These are phyloP conservation scores for Exaiptasia diaphana DNA, from an alignment of 64 coral and sea anemone species.

Conservation along the genomic window DNA sequence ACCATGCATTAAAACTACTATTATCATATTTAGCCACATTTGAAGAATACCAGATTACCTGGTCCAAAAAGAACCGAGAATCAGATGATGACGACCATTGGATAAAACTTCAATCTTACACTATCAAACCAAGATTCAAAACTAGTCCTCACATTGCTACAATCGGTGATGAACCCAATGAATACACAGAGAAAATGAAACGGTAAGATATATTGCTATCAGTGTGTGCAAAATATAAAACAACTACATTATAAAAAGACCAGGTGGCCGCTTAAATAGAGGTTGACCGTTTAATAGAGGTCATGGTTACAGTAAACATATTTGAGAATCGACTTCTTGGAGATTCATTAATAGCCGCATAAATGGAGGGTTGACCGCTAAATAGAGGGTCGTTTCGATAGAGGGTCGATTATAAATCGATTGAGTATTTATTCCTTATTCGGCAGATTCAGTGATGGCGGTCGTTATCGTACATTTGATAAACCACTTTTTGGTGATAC, in stretches of 20 bases:
- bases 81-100: background rate
- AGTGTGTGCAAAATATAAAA: background rate
- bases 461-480: slow-evolving; percentile 59
- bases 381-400: too few species aligned
- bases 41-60: slow-evolving; percentile 60
- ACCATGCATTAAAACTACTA: too few species aligned
- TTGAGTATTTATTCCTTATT: too few species aligned
- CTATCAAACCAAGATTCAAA: slow-evolving; percentile 1
- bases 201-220: background rate
- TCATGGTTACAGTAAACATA: too few species aligned
- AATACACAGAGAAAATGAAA: slow-evolving; percentile 9
- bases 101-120: slow-evolving; percentile 22
- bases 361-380: too few species aligned
- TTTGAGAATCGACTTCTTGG: too few species aligned
- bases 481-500: slow-evolving; percentile 67
- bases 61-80: slow-evolving; percentile 27
- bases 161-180: background rate
- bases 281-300: too few species aligned
- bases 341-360: too few species aligned
- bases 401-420: too few species aligned
- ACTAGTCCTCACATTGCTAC: background rate
- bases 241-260: too few species aligned
- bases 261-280: too few species aligned
- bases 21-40: slow-evolving; percentile 48
- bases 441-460: slow-evolving; percentile 28